A percentile compares a stretch with the other conserved stretches of the same genome.
phyloP scores from a whole-genome alignment of 2,797 vertebrate genomes.

The Glossophaga mutica region DNA sequence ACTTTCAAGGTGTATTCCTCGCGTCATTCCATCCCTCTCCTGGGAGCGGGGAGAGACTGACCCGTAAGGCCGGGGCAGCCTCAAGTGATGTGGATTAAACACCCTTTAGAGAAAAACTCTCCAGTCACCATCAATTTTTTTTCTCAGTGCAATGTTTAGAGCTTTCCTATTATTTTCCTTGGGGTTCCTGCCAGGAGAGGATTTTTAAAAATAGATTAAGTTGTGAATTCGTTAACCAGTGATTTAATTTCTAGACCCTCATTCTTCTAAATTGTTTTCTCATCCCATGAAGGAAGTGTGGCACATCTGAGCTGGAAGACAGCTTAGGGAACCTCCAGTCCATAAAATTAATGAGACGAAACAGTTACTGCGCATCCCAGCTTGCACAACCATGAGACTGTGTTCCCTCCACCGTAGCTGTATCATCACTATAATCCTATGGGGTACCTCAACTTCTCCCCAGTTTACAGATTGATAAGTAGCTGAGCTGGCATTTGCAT shows the following conservation, averaged over 20 bases:
- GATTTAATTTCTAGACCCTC: constrained; percentile 42
- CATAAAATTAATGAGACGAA: not conserved
- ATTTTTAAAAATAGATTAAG: constrained; percentile 49
- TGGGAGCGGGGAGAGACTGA: constrained; percentile 34
- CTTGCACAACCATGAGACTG: not conserved
- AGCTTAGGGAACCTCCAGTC: not conserved
- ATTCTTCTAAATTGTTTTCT: constrained; percentile 31
- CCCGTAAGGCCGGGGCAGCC: not conserved
- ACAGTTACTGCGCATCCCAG: not conserved
- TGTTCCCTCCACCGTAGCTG: not conserved
- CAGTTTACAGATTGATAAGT: not conserved
- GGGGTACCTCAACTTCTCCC: not conserved
- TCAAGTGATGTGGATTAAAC: constrained; percentile 21
- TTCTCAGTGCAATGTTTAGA: constrained; percentile 4
- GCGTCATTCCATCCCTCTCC: not conserved
- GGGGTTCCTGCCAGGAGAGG: constrained; percentile 26
- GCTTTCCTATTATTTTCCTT: constrained; percentile 53
- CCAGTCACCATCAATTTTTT: constrained; percentile 19
- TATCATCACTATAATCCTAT: not conserved
- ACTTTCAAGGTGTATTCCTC: constrained; percentile 63
- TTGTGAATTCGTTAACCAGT: constrained; percentile 47
- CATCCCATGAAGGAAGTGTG: not conserved
- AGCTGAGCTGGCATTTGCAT: not conserved
- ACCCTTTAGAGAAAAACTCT: constrained; percentile 43
- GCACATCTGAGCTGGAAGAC: not conserved